Percentiles rank a stretch among this genome's conserved stretches.
phyloP scores from a whole-genome alignment of 2,888 invertebrate genomes.

The Tigriopus californicus region DNA sequence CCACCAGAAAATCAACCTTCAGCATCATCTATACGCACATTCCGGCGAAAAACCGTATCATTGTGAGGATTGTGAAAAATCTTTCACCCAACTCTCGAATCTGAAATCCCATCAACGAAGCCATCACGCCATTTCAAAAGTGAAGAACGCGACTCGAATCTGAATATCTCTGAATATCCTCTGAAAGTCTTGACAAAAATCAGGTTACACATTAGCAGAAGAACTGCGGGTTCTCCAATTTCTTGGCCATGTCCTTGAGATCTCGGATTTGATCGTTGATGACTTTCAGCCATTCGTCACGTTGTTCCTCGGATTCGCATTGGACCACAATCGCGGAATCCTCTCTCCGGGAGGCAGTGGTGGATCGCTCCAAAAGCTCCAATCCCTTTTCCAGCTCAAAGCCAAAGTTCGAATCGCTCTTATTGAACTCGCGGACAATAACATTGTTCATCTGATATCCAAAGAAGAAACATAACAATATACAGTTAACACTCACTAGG shows the following conservation, averaged over 20 bases:
- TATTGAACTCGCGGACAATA: background rate
- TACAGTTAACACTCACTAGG: no score
- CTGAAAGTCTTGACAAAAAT: no score
- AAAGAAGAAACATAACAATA: no score
- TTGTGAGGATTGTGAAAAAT: conserved; percentile 17
- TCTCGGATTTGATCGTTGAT: background rate
- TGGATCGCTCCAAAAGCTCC: background rate
- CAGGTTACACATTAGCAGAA: no score
- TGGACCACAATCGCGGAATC: background rate
- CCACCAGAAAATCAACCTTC: conserved; percentile 15
- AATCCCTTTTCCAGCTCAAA: background rate
- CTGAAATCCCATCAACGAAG: conserved; percentile 8
- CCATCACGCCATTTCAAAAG: no score
- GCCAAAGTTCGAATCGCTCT: background rate
- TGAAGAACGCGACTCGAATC: no score
- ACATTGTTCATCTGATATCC: background rate
- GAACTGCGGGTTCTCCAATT: background rate
- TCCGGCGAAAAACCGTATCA: conserved; percentile 18
- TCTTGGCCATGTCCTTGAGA: background rate
- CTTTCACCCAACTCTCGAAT: conserved; percentile 14
- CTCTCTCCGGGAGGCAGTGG: background rate
- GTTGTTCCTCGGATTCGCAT: background rate
- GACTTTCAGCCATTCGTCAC: background rate
- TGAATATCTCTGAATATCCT: no score
- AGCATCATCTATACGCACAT: conserved; percentile 16